Base-by-base conservation (phyloP, 2,888 invertebrate genomes). In the Leptopterna dolabrata region DNA sequence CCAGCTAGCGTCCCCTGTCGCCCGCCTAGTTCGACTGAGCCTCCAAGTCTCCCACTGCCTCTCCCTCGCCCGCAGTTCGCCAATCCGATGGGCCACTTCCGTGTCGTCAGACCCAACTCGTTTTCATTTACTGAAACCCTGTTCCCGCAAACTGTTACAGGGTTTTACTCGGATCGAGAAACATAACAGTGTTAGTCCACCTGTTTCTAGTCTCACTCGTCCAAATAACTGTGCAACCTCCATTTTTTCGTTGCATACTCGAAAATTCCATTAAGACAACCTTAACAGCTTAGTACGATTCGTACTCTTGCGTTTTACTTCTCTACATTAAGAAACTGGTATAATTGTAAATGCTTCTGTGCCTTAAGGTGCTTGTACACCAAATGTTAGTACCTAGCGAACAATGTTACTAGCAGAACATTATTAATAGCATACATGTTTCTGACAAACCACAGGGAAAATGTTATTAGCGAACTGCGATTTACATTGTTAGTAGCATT, bases 1-100 rank as follows among this genome's bases (percentile, higher is more conserved):
- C 96, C 86, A 90, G 90, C 89, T 90, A 90, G 89, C 89, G 88
- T 87, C 86, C 78, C 43, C 27, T 70, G 14, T 30, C n/a, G 11
- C 36, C 70, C 13, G 55, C 63, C 63, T 63, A 24, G 63, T 24
- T 13, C 45, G 45, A 78, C 43, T 36, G 76, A 76, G 43, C 24
- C 24, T 3, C 30, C 24, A 24, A n/a, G 0, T 24, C 43, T 24
- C 19, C 76, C 36, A 76, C 13, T 43, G 16, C 43, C n/a, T 43
- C 43, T 29, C 30, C 16, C 71, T 36, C 16, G 13, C 16, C 16
- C 9, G 16, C 30, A 9, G 29, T 16, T 45, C n/a, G 14, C 43
- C 24, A 45, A 4, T 24, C n/a, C 51, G 51, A 51, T n/a, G 14
- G 6, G n/a, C n/a, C n/a, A 4, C 51, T 51, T 51, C 51, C 47